A percentile compares a stretch with the other conserved stretches of the same genome.
Conservation (phyloP, 1,140 invertebrate species). For the Bombus pascuorum region DNA sequence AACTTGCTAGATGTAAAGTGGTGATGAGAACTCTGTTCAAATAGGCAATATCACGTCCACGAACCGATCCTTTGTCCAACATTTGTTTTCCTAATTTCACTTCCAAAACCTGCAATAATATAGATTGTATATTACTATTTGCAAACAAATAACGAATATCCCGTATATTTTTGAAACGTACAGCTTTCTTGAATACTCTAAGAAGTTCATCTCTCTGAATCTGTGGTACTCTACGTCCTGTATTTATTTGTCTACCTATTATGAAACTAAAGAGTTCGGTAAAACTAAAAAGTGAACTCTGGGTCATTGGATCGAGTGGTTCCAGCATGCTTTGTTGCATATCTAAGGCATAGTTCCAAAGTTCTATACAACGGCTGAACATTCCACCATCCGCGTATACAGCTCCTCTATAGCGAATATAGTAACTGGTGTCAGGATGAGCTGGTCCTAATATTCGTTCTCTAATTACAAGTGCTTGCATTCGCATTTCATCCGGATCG, state of each 20-base stretch:
- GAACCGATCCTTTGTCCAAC: constrained; percentile 83
- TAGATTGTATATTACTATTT: not conserved
- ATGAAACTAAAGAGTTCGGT: constrained; percentile 97
- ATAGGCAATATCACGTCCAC: constrained; percentile 88
- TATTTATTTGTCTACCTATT: constrained; percentile 88
- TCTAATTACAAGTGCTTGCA: constrained; percentile 96
- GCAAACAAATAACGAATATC: not conserved
- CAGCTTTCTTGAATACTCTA: constrained; percentile 90
- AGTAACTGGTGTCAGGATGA: constrained; percentile 98
- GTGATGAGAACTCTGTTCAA: constrained; percentile 94
- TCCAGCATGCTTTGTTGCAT: constrained; percentile 97
- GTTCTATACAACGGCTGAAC: constrained; percentile 94
- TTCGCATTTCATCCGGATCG: constrained; percentile 97
- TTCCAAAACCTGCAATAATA: constrained; percentile 79
- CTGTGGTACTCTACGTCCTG: constrained; percentile 89
- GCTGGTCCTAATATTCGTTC: constrained; percentile 95
- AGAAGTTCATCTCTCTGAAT: constrained; percentile 92
- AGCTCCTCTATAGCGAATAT: constrained; percentile 95
- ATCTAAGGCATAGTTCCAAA: constrained; percentile 98
- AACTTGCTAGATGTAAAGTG: constrained; percentile 90
- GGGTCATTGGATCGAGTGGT: constrained; percentile 96
- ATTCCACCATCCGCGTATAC: constrained; percentile 97
- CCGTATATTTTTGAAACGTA: constrained; percentile 76
- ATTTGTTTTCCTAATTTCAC: constrained; percentile 79
- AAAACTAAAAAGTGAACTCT: constrained; percentile 95